Evolutionary conservation across 2,797 vertebrate genomes (phyloP).

Genomic region (Odontamblyopus rebecca): DNA sequence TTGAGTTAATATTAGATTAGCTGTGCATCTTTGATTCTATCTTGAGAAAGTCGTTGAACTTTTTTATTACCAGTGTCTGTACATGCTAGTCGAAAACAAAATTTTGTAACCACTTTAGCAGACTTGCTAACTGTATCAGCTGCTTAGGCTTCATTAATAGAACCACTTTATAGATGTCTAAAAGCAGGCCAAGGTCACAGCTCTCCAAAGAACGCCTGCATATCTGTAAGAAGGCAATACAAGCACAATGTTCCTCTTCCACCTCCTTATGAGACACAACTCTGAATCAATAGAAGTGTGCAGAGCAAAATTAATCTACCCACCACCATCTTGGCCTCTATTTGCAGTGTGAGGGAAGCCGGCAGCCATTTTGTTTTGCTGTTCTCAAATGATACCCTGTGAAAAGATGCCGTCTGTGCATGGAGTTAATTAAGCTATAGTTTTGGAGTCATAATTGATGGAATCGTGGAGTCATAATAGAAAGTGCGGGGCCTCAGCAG

Average conservation of each 20-base stretch:
- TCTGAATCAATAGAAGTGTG: constrained; percentile 63
- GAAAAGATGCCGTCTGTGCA: constrained; percentile 67
- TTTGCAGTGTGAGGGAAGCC: constrained; percentile 58
- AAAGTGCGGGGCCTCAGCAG: constrained; percentile 70
- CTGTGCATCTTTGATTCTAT: constrained; percentile 30
- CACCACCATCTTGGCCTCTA: constrained; percentile 69
- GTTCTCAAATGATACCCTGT: constrained; percentile 56
- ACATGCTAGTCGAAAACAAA: constrained; percentile 39
- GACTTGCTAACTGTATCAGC: constrained; percentile 39
- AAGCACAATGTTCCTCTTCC: constrained; percentile 50
- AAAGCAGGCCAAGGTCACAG: constrained; percentile 63
- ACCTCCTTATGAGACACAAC: constrained; percentile 56
- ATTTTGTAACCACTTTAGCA: constrained; percentile 47
- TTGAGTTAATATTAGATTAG: constrained; percentile 53
- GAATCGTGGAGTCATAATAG: constrained; percentile 77
- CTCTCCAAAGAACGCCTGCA: constrained; percentile 41
- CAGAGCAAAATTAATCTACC: constrained; percentile 59
- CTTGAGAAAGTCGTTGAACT: constrained; percentile 54
- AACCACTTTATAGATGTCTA: constrained; percentile 36
- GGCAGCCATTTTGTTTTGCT: constrained; percentile 75
- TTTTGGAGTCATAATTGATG: constrained; percentile 77
- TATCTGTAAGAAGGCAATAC: constrained; percentile 30
- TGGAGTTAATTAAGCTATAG: constrained; percentile 75
- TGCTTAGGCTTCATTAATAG: constrained; percentile 39
- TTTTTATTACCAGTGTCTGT: constrained; percentile 24